Conservation (phyloP, 2,888 invertebrate species). For the Alitta virens region DNA sequence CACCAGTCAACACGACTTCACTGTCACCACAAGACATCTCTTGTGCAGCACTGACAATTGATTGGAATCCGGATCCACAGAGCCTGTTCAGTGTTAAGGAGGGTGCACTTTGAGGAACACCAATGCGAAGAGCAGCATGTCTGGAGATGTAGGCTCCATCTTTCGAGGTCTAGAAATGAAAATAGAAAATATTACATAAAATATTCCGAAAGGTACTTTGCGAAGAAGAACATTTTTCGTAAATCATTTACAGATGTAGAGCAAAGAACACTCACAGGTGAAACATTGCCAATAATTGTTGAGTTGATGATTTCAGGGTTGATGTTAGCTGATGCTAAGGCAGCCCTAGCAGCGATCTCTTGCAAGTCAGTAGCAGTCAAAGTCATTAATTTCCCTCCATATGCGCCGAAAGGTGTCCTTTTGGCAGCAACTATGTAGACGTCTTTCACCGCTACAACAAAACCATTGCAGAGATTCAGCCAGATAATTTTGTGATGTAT, state of each 20-base stretch:
- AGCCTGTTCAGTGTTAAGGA: slow-evolving; percentile 87
- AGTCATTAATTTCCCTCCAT: slow-evolving; percentile 67
- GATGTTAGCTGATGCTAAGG: slow-evolving; percentile 60
- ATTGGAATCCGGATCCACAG: slow-evolving; percentile 97
- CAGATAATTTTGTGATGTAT: no score
- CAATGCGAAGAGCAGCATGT: slow-evolving; percentile 80
- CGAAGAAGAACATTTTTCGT: no score
- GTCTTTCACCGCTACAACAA: slow-evolving; percentile 14
- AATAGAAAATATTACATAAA: no score
- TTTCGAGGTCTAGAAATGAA: slow-evolving; percentile 62
- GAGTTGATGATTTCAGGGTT: slow-evolving; percentile 84
- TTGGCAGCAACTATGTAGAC: slow-evolving; percentile 80
- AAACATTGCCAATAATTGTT: slow-evolving; percentile 85
- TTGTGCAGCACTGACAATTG: slow-evolving; percentile 87
- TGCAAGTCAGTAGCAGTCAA: slow-evolving; percentile 66
- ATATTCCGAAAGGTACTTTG: no score
- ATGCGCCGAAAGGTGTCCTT: slow-evolving; percentile 94
- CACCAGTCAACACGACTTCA: slow-evolving; percentile 84
- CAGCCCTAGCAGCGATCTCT: slow-evolving; percentile 62
- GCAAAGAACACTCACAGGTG: slow-evolving; percentile 63
- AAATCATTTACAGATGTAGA: no score
- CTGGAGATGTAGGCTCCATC: slow-evolving; percentile 81
- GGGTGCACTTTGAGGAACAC: slow-evolving; percentile 76
- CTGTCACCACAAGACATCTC: slow-evolving; percentile 84
- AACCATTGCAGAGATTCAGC: no score